Conservation (phyloP, 1,140 invertebrate genomes). For the Pachypeltis micranthus region DNA sequence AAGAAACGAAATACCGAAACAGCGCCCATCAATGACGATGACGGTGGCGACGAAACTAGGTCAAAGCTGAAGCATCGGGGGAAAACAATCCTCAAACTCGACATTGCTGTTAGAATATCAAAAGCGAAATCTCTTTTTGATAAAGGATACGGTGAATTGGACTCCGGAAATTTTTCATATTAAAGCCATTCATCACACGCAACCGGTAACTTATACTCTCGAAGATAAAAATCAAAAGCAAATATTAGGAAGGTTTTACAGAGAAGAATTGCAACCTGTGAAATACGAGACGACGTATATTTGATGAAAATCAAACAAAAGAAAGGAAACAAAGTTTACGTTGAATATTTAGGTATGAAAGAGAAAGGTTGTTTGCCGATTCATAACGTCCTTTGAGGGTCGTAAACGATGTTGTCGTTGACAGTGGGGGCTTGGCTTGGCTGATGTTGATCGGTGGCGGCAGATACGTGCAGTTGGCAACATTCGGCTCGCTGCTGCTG, state of each 20-base stretch:
- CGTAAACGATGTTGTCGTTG: too few species aligned
- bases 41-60: too few species aligned
- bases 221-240: conserved; percentile 25
- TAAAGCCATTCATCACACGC: conserved; percentile 17
- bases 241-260: conserved; percentile 26
- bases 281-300: conserved; percentile 30
- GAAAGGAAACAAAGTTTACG: conserved; percentile 30
- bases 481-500: too few species aligned
- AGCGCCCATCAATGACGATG: too few species aligned
- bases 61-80: too few species aligned
- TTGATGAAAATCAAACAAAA: conserved; percentile 30
- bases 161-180: conserved; percentile 20
- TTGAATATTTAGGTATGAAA: conserved; percentile 14
- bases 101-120: conserved; percentile 22
- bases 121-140: conserved; percentile 19
- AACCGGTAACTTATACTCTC: conserved; percentile 20
- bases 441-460: too few species aligned
- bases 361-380: not conserved
- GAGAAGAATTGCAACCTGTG: conserved; percentile 27
- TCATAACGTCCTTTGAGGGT: too few species aligned
- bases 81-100: too few species aligned
- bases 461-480: too few species aligned
- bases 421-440: too few species aligned
- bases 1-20: not conserved
- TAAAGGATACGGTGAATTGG: conserved; percentile 23